phyloP scores from a whole-genome alignment of 2,113 vertebrate genomes.

The Zapus hudsonius region DNA sequence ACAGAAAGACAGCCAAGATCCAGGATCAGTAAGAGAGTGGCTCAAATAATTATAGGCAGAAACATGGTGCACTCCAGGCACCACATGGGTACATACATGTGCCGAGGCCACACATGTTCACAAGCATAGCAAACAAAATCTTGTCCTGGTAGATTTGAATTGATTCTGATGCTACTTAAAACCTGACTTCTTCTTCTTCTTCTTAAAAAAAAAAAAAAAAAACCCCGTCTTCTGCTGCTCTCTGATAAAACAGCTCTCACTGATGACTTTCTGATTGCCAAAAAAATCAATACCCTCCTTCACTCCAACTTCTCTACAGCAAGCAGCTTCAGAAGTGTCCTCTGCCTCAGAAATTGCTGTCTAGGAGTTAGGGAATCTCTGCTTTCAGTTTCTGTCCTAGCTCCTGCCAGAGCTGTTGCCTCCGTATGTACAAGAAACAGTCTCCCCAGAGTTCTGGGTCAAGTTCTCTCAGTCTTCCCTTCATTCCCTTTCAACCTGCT shows the following conservation, averaged over 20 bases:
- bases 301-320: neutral
- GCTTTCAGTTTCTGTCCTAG: neutral
- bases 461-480: neutral
- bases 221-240: neutral
- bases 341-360: neutral
- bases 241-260: neutral
- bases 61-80: too few relatives aligned
- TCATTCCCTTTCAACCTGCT: neutral
- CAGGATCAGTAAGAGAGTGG: too few relatives aligned
- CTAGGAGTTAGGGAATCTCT: neutral
- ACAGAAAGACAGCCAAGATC: too few relatives aligned
- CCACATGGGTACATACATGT: too few relatives aligned
- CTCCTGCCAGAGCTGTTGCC: neutral
- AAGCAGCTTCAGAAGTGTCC: neutral
- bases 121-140: neutral
- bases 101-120: too few relatives aligned
- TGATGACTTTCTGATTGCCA: neutral
- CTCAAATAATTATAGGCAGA: too few relatives aligned
- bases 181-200: conserved; percentile 25
- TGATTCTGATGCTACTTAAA: neutral
- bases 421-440: neutral
- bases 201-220: too few relatives aligned
- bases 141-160: neutral
- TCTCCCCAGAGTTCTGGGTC: neutral
- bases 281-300: neutral